A percentile compares a stretch with the other conserved stretches of the same genome.
Evolutionary conservation across 2,797 vertebrate species (phyloP).

Genomic region (Florisuga fusca): DNA sequence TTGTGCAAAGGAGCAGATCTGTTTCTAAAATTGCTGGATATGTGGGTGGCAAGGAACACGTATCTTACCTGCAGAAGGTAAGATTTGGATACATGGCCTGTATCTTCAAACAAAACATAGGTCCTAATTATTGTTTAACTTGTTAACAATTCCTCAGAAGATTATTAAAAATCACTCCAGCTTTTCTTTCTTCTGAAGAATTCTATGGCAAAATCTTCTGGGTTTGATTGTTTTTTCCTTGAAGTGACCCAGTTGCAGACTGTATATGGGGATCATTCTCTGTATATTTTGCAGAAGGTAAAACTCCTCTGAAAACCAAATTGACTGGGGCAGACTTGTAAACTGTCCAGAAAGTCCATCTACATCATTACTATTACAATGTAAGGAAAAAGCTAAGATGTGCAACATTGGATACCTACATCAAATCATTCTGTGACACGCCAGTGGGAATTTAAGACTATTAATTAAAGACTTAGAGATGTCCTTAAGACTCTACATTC

Average conservation of each 20-base stretch:
- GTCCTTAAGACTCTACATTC: neutral
- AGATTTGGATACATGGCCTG: neutral
- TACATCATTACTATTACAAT: neutral
- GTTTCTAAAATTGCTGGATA: neutral
- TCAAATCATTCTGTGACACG: neutral
- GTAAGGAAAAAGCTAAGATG: neutral
- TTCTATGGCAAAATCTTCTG: neutral
- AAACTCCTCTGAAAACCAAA: neutral
- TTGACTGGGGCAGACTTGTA: neutral
- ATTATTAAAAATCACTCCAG: accelerated
- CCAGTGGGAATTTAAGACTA: neutral
- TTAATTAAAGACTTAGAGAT: no score
- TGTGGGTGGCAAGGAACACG: neutral
- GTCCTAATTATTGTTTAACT: neutral
- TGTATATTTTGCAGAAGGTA: neutral
- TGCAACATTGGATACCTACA: neutral
- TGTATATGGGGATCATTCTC: neutral
- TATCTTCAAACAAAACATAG: neutral
- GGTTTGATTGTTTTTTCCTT: neutral
- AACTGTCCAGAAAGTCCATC: constrained; percentile 5
- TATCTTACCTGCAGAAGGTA: neutral
- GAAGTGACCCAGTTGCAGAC: neutral
- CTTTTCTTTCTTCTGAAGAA: neutral
- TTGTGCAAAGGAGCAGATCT: neutral
- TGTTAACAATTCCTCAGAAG: neutral